Evolutionary conservation across 1,140 invertebrate genomes (phyloP).

Genomic region (Halesus radiatus): DNA sequence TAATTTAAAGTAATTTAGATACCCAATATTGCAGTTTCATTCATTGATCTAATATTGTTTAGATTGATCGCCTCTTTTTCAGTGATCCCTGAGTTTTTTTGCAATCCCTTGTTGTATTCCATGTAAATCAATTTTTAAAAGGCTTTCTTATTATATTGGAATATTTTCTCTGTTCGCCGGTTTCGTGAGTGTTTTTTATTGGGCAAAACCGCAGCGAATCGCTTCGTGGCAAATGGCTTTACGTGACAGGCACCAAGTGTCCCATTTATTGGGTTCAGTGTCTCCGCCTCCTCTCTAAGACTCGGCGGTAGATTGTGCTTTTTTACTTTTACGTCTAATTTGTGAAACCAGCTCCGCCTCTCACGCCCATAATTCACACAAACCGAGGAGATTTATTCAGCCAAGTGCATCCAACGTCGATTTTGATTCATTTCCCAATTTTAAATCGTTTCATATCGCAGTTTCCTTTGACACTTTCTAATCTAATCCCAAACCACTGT

Average conservation of each 20-base stretch:
- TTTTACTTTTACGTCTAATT: slow-evolving; percentile 11
- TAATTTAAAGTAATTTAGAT: no score
- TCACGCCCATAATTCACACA: slow-evolving; percentile 31
- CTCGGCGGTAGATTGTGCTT: not conserved
- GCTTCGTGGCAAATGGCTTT: slow-evolving; percentile 9
- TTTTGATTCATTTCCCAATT: slow-evolving; percentile 16
- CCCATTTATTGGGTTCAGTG: not conserved
- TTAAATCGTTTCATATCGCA: not conserved
- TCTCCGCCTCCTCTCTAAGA: not conserved
- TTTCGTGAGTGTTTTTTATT: slow-evolving; percentile 21
- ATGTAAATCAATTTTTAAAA: no score
- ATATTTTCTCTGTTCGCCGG: not conserved
- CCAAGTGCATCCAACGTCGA: slow-evolving; percentile 16
- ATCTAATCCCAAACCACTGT: no score
- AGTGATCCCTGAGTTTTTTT: no score
- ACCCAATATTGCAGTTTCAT: no score
- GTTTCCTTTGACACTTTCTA: slow-evolving; percentile 15
- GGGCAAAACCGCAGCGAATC: slow-evolving; percentile 16
- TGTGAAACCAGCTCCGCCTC: slow-evolving; percentile 6
- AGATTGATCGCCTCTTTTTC: no score
- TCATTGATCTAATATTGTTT: no score
- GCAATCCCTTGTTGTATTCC: no score
- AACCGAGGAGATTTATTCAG: not conserved
- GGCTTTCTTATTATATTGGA: no score
- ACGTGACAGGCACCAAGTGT: slow-evolving; percentile 20